Evolutionary conservation across 2,113 vertebrate genomes (phyloP).

Genomic region (Gavia stellata): DNA sequence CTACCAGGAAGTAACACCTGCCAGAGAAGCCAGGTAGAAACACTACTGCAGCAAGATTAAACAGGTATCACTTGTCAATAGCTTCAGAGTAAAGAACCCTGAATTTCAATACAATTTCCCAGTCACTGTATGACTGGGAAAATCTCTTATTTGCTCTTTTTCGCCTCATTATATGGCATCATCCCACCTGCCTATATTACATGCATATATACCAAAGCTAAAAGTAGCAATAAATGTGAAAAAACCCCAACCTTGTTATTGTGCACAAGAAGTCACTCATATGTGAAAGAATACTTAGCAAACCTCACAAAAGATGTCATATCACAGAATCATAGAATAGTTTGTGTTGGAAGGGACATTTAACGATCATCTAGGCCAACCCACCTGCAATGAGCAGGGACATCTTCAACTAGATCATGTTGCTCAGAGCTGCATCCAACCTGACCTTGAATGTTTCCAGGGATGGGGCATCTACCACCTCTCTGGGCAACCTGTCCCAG

Average conservation of each 20-base stretch:
- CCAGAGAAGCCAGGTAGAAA: background rate
- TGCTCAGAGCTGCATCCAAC: background rate
- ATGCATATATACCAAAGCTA: background rate
- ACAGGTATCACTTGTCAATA: background rate
- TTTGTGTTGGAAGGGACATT: too few species aligned
- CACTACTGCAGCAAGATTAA: background rate
- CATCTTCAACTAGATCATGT: background rate
- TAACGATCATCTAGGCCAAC: background rate
- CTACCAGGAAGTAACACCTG: background rate
- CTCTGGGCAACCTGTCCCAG: background rate
- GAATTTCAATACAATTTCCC: background rate
- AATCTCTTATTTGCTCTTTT: background rate
- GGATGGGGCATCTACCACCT: background rate
- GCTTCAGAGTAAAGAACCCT: background rate
- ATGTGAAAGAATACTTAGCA: background rate
- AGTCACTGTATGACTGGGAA: background rate
- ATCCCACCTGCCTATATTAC: background rate
- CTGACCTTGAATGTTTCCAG: background rate
- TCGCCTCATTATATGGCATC: background rate
- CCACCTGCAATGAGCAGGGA: background rate
- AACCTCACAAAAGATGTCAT: background rate
- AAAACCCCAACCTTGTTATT: background rate
- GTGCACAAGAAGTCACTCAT: background rate
- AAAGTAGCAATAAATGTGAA: background rate
- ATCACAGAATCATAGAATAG: background rate